Evolutionary conservation across 2,888 invertebrate genomes (phyloP), one percentile per base, ranked within the genome.

Genomic region (Drosophila dives): DNA sequence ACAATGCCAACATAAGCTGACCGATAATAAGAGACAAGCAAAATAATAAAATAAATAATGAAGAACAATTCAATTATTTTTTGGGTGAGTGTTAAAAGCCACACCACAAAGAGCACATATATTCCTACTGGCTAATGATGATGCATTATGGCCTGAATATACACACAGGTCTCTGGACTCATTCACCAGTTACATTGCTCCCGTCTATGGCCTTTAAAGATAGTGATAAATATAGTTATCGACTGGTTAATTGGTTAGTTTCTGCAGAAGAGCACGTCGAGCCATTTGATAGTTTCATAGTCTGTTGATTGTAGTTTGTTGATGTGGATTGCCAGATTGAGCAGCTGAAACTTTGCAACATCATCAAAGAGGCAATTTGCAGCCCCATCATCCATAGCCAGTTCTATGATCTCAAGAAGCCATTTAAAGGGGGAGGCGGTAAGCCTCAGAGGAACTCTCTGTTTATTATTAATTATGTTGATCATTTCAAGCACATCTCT

Each of bases 1-100:
- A 33, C 53, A 59, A 42, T 42, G 65, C 59, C 71, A 59, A 50
- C 64, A 59, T 85, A 75, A 86, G 88, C 88, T 83, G 87, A 62
- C 53, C 90, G 86, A 88, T 88, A 87, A 89, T 83, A 77, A 81
- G 81, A 80, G 90, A 90, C 86, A 86, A 90, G 90, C 78, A 76
- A 88, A 91, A 83, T 90, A 86, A 91, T 90, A 87, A 87, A 91
- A 90, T 86, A 87, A 90, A 91, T 90, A 91, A 90, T 81, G 73
- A 90, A 75, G 78, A 88, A 76, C 91, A 91, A 89, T 91, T 89
- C 84, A 90, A 86, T 89, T 91, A 91, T 91, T 77, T 81, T 78
- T 72, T 38, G 55, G 75, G 61, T 55, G 73, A 81, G 61, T 66
- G 78, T 68, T 87, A 84, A 89, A 87, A 89, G 88, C 88, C 71